Conservation (phyloP, 2,797 vertebrate genomes). For the Danio aesculapii region DNA sequence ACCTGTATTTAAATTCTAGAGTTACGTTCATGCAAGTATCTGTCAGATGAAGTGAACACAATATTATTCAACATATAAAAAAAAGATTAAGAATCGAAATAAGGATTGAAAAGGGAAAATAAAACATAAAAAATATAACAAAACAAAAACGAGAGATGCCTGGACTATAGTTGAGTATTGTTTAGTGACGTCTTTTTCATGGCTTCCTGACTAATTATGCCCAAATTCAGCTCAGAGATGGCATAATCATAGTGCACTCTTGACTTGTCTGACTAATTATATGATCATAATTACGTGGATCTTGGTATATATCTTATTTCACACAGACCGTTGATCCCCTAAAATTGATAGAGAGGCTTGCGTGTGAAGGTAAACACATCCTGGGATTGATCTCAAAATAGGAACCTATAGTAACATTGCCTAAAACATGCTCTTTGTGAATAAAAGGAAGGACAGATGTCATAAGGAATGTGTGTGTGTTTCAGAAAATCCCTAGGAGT, state of each 20-base stretch:
- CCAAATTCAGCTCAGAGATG: background rate
- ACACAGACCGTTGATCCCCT: background rate
- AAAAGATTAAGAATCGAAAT: background rate
- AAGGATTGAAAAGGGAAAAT: background rate
- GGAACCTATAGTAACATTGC: no score
- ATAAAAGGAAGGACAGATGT: no score
- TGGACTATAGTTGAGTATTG: background rate
- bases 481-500: no score
- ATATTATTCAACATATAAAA: background rate
- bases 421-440: no score
- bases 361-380: no score
- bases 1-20: background rate
- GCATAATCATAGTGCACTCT: background rate
- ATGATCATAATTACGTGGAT: background rate
- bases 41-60: background rate
- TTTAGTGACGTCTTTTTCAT: background rate
- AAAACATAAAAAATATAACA: no score
- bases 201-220: background rate
- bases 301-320: background rate
- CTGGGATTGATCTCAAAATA: no score
- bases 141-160: background rate
- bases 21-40: background rate
- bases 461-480: no score
- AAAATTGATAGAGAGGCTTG: no score
- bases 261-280: background rate